phyloP scores from a whole-genome alignment of 1,140 invertebrate species.

The Zaprionus ornatus region DNA sequence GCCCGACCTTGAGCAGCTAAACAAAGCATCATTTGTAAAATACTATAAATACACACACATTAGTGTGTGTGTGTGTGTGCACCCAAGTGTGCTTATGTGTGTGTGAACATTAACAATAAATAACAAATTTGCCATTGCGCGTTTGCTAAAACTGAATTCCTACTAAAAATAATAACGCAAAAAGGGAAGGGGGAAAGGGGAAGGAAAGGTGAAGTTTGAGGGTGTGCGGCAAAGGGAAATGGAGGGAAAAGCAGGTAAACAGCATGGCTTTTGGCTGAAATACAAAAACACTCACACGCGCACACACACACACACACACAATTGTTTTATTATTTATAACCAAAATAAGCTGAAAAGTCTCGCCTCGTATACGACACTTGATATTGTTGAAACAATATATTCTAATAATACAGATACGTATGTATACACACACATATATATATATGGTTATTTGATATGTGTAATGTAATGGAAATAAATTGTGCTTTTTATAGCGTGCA shows the following conservation, averaged over 20 bases:
- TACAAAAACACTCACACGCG: neutral
- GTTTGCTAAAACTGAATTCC: conserved; percentile 14
- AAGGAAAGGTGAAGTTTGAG: no score
- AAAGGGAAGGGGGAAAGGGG: neutral
- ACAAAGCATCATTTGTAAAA: conserved; percentile 67
- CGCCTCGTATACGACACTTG: neutral
- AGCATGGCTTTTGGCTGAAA: neutral
- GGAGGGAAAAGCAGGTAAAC: neutral
- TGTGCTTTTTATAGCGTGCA: neutral
- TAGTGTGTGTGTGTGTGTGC: neutral
- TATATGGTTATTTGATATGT: neutral
- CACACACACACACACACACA: neutral
- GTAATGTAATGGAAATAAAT: conserved; percentile 1
- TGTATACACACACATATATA: neutral
- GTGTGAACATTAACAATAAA: conserved; percentile 53
- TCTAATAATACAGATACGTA: neutral
- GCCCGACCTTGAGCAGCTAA: conserved; percentile 57
- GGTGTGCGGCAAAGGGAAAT: neutral
- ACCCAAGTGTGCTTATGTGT: neutral
- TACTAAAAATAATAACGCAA: conserved; percentile 30
- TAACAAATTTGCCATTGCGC: conserved; percentile 43
- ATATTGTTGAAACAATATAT: neutral
- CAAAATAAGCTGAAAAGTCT: neutral
- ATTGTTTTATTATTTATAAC: neutral
- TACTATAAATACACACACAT: conserved; percentile 36